Conservation (phyloP, 2,113 vertebrate genomes). For the Oriolus oriolus region DNA sequence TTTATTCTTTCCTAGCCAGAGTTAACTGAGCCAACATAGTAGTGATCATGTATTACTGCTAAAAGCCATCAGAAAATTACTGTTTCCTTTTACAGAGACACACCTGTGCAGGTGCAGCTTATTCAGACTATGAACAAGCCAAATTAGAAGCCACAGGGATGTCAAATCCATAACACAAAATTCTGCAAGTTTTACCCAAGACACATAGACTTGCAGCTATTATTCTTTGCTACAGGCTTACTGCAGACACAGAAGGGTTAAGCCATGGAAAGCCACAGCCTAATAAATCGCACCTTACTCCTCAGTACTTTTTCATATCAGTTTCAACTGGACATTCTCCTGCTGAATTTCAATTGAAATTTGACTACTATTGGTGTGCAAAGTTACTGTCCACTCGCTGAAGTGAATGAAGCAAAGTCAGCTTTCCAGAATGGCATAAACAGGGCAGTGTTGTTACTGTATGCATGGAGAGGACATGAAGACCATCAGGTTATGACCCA, state of each 20-base stretch:
- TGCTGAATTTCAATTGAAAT: neutral
- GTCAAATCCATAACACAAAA: neutral
- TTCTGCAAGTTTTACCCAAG: neutral
- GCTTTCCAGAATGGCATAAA: neutral
- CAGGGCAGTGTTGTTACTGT: neutral
- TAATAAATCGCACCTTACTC: neutral
- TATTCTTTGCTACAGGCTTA: neutral
- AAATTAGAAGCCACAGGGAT: neutral
- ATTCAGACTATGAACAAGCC: neutral
- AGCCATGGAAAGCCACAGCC: neutral
- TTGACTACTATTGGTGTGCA: neutral
- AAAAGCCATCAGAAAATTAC: neutral
- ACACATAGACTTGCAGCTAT: neutral
- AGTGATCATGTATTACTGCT: neutral
- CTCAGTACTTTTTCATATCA: neutral
- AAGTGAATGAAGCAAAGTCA: neutral
- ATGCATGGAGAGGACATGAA: neutral
- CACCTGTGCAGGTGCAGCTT: neutral
- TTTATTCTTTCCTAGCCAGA: neutral
- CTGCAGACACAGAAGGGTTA: neutral
- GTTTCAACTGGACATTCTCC: neutral
- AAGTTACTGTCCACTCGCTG: neutral
- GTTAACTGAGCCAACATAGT: neutral
- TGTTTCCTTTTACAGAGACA: neutral
- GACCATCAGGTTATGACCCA: neutral